A percentile compares a stretch with the other conserved stretches of the same genome.
Conservation (phyloP, 2,888 invertebrate species). For the Drosophila helvetica region DNA sequence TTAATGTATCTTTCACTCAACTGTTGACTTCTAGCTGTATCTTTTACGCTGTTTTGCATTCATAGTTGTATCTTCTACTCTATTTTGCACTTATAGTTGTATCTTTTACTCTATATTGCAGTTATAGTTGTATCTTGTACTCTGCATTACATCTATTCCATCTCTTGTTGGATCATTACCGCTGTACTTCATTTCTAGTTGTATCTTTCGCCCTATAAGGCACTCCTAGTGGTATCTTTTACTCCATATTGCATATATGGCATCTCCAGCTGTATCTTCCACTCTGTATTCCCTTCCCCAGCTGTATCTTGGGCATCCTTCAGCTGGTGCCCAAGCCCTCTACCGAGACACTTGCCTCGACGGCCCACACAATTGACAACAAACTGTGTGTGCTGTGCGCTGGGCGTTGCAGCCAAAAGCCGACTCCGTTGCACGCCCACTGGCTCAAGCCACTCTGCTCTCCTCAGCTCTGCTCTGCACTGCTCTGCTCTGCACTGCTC, state of each 20-base stretch:
- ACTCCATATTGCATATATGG: too few species aligned
- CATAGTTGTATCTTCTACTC: too few species aligned
- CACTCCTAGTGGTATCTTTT: too few species aligned
- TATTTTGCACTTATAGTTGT: too few species aligned
- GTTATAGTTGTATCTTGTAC: too few species aligned
- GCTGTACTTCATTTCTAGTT: too few species aligned
- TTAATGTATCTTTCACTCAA: background rate
- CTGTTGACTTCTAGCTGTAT: too few species aligned
- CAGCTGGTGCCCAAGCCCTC: slow-evolving; percentile 7
- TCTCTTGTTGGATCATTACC: background rate
- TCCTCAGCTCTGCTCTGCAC: background rate
- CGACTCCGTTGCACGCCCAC: slow-evolving; percentile 26
- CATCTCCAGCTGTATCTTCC: too few species aligned
- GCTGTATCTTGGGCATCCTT: slow-evolving; percentile 17
- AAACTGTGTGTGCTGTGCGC: slow-evolving; percentile 17
- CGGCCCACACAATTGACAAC: slow-evolving; percentile 45
- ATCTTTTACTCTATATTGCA: too few species aligned
- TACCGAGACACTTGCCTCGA: slow-evolving; percentile 26
- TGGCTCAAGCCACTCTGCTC: background rate
- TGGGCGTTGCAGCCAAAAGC: slow-evolving; percentile 17
- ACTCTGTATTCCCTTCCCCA: too few species aligned
- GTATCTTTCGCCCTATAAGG: background rate
- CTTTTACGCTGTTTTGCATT: too few species aligned
- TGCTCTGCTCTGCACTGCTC: background rate
- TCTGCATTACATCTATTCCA: too few species aligned